Evolutionary conservation across 2,797 vertebrate genomes (phyloP).

Genomic region (Neomorphus geoffroyi): DNA sequence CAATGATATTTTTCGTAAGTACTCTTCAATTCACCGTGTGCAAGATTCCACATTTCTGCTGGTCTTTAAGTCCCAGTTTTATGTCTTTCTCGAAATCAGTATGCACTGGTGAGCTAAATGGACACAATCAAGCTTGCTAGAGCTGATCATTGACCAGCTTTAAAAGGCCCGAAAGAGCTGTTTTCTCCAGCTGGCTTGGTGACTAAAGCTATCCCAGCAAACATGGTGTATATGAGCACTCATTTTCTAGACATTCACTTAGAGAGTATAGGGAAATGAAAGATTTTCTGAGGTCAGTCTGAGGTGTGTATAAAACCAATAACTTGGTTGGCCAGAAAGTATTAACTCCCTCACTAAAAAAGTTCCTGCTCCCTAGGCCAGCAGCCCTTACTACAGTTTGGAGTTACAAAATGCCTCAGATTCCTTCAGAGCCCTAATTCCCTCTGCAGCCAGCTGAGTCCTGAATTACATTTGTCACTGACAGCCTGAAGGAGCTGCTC

Average conservation of each 20-base stretch:
- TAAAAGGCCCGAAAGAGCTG: neutral
- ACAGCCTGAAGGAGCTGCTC: neutral
- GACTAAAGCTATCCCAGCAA: neutral
- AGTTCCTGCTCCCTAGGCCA: neutral
- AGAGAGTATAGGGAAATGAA: neutral
- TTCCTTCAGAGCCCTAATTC: neutral
- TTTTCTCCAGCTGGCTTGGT: slow-evolving; percentile 27
- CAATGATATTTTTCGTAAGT: neutral
- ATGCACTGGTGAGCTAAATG: slow-evolving; percentile 10
- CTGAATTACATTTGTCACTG: rapidly evolving
- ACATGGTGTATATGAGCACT: neutral
- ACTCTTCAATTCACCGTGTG: neutral
- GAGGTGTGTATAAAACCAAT: neutral
- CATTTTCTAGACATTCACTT: neutral
- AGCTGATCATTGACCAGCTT: slow-evolving; percentile 1
- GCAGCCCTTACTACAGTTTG: neutral
- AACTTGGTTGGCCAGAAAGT: neutral
- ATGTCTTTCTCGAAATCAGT: neutral
- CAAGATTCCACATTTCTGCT: neutral
- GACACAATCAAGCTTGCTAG: neutral
- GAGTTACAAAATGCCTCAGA: neutral
- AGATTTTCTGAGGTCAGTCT: neutral
- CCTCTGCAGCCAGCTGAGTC: neutral
- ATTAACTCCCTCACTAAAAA: neutral
- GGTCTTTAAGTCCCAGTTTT: neutral